Base-by-base conservation (phyloP, 2,797 vertebrate genomes). In the Centroberyx gerrardi region DNA sequence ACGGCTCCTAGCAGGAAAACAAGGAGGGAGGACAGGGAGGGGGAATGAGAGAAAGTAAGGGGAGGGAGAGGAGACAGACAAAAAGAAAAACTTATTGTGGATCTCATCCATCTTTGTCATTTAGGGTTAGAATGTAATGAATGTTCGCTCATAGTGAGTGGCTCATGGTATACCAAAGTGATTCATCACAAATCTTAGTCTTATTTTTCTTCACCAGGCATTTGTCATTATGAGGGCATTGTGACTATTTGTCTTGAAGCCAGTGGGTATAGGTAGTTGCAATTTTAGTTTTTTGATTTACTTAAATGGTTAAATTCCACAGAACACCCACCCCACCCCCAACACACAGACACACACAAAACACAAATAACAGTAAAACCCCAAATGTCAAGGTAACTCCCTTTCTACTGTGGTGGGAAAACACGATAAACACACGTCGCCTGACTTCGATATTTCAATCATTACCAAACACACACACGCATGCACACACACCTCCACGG, bases 1-100 rank as follows among this genome's bases (percentile, higher is more conserved):
- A 96, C 96, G 91, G 96, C 97, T 98, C 95, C 97, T 98, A 8
- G 38, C 8, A 40, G 38, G 38, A 40, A 10, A 40, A 9, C 38
- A 40, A 13, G 8, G 10, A 8, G 10, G 38, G 38, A n/a, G 17
- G 17, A 33, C 58, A 33, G 5, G n/a, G 68, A 29, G 38, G 17
- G 44, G 31, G 2, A 6, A 74, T 68, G 1, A 58, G 44, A 62
- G n/a, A 55, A 4, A 49, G 29, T 12, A 28, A 3, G 5, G 15
- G 40, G 15, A 36, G 2, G 31, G 70, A 0, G 53, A 51, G 3
- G 29, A 62, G 14, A 55, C 38, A 40, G 38, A 40, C 10, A 12
- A 40, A 40, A 40, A 40, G 38, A 40, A 40, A 22, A 40, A 10
- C 8, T 40, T 12, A 14, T 33, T 36, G 22, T 42, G 7, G 17